Conservation (phyloP, 2,888 invertebrate genomes). For the Sialis fuliginosa region DNA sequence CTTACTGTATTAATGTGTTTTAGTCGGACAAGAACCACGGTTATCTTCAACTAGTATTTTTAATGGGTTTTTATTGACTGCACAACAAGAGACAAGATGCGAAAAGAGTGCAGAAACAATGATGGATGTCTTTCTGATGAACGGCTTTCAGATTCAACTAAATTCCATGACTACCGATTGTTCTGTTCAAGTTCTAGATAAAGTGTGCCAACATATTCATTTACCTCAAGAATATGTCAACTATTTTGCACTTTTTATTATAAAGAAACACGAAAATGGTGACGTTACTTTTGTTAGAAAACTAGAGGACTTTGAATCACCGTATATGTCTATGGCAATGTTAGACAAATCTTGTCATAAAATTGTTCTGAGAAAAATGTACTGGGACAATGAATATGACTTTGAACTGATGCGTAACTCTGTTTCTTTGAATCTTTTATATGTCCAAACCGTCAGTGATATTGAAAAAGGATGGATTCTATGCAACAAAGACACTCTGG, state of each 20-base stretch:
- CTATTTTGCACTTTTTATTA: slow-evolving; percentile 82
- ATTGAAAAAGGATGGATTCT: slow-evolving; percentile 75
- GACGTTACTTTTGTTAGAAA: slow-evolving; percentile 63
- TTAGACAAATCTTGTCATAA: slow-evolving; percentile 38
- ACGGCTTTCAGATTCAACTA: slow-evolving; percentile 68
- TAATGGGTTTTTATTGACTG: slow-evolving; percentile 73
- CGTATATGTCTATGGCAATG: slow-evolving; percentile 71
- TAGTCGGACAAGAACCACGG: slow-evolving; percentile 74
- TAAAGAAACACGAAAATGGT: slow-evolving; percentile 57
- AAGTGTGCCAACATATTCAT: slow-evolving; percentile 65
- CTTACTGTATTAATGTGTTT: not conserved
- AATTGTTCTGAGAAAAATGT: slow-evolving; percentile 79
- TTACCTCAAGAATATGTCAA: slow-evolving; percentile 61
- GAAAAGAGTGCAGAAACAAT: slow-evolving; percentile 50
- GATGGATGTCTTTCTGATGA: slow-evolving; percentile 71
- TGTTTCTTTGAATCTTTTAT: slow-evolving; percentile 69
- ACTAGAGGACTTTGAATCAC: slow-evolving; percentile 93
- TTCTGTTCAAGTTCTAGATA: slow-evolving; percentile 66
- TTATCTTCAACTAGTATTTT: slow-evolving; percentile 65
- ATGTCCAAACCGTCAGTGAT: slow-evolving; percentile 74
- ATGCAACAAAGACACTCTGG: slow-evolving; percentile 41
- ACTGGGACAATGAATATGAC: slow-evolving; percentile 75
- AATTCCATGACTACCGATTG: slow-evolving; percentile 67
- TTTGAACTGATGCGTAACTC: slow-evolving; percentile 64
- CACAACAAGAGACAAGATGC: slow-evolving; percentile 74